Evolutionary conservation across 2,113 vertebrate genomes (phyloP), one percentile per base, ranked within the genome.

Genomic region (Passer domesticus): DNA sequence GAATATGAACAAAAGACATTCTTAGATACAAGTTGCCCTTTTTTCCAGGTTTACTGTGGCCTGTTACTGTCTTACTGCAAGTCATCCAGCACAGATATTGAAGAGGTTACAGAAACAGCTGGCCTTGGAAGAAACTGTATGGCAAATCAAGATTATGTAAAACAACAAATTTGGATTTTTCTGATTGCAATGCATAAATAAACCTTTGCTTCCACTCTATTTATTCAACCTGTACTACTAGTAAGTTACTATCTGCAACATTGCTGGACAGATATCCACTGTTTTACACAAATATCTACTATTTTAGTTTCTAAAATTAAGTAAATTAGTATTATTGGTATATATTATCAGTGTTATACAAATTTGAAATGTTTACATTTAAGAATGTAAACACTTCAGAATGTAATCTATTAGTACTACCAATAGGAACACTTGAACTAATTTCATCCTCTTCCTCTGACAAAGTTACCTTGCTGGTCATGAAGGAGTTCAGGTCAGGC

Each of bases 401-500:
- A 80, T 23, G 10, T 16, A 33, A 75, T 56, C 37, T 46, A 47
- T 47, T 58, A 88, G 63, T 59, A 43, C 3, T 31, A 81, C 5
- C 27, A 78, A 20, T 5, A 72, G 15, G 10, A 90, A 56, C 11
- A 39, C 15, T 8, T 15, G 15, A 87, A 91, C 39, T 66, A 41
- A 75, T 69, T 35, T 30, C 13, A 90, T 33, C 21, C 14, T 90
- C 15, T 68, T 58, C 37, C 6, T 58, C 53, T 69, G 44, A n/a
- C 39, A 77, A 33, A 59, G 27, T 97, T 98, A 99, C 99, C 98
- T 99, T 98, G 98, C 95, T 98, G 95, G 97, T 97, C 99, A 99
- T 99, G 96, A 99, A 97, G 46, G 95, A 90, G 19, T 89, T 96
- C 73, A 99, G 97, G 83, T 99, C 99, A 47, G 97, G 91, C 2